phyloP scores from a whole-genome alignment of 2,888 invertebrate genomes.

The Dermolepida albohirtum region DNA sequence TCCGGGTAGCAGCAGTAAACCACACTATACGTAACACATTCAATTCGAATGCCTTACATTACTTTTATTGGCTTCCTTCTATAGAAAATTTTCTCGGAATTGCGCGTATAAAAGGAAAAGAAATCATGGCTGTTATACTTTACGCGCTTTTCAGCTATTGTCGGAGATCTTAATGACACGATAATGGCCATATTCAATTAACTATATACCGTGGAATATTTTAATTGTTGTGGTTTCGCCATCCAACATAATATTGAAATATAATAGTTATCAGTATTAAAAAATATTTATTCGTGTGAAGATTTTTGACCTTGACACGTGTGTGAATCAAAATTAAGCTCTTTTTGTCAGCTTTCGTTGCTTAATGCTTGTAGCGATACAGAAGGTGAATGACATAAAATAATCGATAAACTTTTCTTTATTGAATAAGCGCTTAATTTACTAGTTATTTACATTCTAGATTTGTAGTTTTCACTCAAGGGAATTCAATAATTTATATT shows the following conservation, averaged over 20 bases:
- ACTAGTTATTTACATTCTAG: too few relatives aligned
- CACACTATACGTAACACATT: constrained; percentile 39
- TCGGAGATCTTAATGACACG: constrained; percentile 39
- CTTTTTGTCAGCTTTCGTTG: constrained; percentile 15
- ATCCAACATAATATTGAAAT: constrained; percentile 39
- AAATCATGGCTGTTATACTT: constrained; percentile 42
- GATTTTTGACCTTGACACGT: constrained; percentile 40
- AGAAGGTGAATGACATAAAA: constrained; percentile 29
- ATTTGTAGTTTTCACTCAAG: background rate
- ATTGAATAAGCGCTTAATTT: too few relatives aligned
- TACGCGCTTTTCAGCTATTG: constrained; percentile 42
- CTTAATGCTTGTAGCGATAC: background rate
- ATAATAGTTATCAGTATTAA: constrained; percentile 37
- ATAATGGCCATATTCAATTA: constrained; percentile 44
- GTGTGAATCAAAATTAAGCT: constrained; percentile 18
- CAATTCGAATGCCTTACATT: constrained; percentile 39
- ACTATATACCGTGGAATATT: constrained; percentile 40
- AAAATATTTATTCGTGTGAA: constrained; percentile 38
- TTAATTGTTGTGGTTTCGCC: constrained; percentile 43
- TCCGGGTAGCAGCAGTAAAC: constrained; percentile 36
- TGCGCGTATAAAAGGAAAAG: constrained; percentile 40
- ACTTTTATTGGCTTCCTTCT: constrained; percentile 38
- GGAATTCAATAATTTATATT: background rate
- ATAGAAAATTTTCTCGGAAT: constrained; percentile 41
- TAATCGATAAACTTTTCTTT: constrained; percentile 15